A percentile compares a stretch with the other conserved stretches of the same genome.
Evolutionary conservation across 2,888 invertebrate genomes (phyloP).

Genomic region (Digitonthophagus gazella): DNA sequence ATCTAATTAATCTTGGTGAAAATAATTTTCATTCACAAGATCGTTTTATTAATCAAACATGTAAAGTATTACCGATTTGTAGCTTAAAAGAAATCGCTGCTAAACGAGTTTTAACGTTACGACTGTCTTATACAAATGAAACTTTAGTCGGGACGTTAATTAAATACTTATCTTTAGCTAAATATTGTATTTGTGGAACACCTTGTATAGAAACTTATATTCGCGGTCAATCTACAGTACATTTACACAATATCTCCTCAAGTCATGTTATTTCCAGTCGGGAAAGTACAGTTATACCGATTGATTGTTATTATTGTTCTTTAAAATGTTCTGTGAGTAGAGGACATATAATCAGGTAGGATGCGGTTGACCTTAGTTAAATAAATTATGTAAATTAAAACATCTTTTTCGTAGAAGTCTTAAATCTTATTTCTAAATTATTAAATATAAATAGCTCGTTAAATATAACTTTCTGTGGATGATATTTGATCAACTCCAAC

Average conservation of each 20-base stretch:
- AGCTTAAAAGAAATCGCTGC: slow-evolving; percentile 58
- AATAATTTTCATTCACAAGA: slow-evolving; percentile 54
- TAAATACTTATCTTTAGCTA: slow-evolving; percentile 59
- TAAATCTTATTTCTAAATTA: no score
- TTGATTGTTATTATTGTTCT: slow-evolving; percentile 65
- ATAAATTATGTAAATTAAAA: no score
- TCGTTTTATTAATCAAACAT: slow-evolving; percentile 20
- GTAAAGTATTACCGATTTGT: slow-evolving; percentile 48
- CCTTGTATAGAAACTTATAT: slow-evolving; percentile 45
- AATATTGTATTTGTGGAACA: slow-evolving; percentile 63
- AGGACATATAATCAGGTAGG: slow-evolving; percentile 51
- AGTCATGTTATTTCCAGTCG: slow-evolving; percentile 48
- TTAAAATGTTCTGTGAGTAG: slow-evolving; percentile 52
- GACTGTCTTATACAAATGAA: slow-evolving; percentile 57
- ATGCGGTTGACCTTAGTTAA: slow-evolving; percentile 53
- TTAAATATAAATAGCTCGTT: no score
- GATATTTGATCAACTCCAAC: no score
- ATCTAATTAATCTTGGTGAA: slow-evolving; percentile 58
- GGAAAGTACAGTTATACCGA: slow-evolving; percentile 50
- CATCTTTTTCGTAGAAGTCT: no score
- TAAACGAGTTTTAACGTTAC: slow-evolving; percentile 55
- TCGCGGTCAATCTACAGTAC: slow-evolving; percentile 46
- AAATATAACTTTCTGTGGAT: no score
- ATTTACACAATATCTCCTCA: slow-evolving; percentile 50
- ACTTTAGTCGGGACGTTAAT: slow-evolving; percentile 61